Conservation (phyloP, 2,113 vertebrate genomes). For the Sterna hirundo region DNA sequence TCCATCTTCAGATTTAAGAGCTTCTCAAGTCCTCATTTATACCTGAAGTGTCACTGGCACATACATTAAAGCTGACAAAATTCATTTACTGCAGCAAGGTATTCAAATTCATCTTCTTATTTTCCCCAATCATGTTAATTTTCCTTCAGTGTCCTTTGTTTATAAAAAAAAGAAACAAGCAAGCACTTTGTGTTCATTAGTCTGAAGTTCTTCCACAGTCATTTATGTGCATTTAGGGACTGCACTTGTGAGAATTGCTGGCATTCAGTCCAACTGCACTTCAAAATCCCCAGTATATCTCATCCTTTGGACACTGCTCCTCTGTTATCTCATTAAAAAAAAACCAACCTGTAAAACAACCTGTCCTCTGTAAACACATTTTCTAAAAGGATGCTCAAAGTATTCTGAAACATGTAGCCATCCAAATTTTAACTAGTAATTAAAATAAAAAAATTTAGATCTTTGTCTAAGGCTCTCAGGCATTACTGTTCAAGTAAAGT, state of each 20-base stretch:
- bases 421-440: not conserved
- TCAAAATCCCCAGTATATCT: not conserved
- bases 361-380: not conserved
- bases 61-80: constrained; percentile 35
- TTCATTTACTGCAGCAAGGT: constrained; percentile 17
- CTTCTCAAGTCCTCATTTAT: constrained; percentile 48
- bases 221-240: not conserved
- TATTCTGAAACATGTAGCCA: not conserved
- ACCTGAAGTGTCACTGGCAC: constrained; percentile 55
- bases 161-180: constrained; percentile 10
- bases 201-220: not conserved
- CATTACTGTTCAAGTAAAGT: not conserved
- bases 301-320: not conserved
- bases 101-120: constrained; percentile 26
- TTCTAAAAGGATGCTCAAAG: not conserved
- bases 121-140: constrained; percentile 7
- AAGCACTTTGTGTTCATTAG: constrained; percentile 3
- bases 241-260: not conserved
- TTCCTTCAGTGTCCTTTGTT: constrained; percentile 12
- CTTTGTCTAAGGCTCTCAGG: not conserved
- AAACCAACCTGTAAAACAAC: not conserved
- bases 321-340: not conserved
- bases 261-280: not conserved
- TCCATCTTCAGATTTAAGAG: constrained; percentile 56
- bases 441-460: not conserved